phyloP scores from a whole-genome alignment of 2,113 vertebrate genomes.

The Callipepla squamata region DNA sequence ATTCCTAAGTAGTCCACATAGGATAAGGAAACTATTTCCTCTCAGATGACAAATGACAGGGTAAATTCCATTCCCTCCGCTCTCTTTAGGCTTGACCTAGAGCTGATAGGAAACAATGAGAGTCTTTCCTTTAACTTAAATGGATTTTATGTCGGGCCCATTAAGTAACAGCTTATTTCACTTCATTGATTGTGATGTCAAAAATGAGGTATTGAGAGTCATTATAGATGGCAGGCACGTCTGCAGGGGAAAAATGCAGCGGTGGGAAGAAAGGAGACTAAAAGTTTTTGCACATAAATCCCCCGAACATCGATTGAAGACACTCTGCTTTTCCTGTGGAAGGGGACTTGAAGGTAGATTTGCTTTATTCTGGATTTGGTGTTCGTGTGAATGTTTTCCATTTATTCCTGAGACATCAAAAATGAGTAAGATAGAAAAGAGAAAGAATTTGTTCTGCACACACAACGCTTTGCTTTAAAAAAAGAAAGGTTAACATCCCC shows the following conservation, averaged over 20 bases:
- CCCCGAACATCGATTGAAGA: background rate
- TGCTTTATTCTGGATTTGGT: background rate
- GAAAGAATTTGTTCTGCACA: background rate
- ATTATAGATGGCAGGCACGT: background rate
- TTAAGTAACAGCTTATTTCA: constrained; percentile 58
- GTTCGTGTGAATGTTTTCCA: background rate
- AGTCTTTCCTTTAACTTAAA: constrained; percentile 28
- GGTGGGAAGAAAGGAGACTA: background rate
- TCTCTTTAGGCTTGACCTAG: constrained; percentile 21
- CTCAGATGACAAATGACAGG: background rate
- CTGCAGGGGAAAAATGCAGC: background rate
- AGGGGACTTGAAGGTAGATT: background rate
- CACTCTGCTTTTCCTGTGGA: background rate
- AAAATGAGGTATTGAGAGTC: constrained; percentile 27
- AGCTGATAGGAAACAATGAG: constrained; percentile 36
- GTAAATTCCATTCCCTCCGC: background rate
- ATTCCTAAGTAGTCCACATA: background rate
- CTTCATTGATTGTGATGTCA: constrained; percentile 50
- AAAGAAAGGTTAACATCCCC: background rate
- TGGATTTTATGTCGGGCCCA: constrained; percentile 51
- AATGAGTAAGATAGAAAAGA: background rate
- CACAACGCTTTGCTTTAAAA: background rate
- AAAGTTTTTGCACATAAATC: background rate
- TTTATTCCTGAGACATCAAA: background rate
- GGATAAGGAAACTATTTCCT: constrained; percentile 28